Conservation (phyloP, 2,888 invertebrate species). For the Ophion ventricosus region DNA sequence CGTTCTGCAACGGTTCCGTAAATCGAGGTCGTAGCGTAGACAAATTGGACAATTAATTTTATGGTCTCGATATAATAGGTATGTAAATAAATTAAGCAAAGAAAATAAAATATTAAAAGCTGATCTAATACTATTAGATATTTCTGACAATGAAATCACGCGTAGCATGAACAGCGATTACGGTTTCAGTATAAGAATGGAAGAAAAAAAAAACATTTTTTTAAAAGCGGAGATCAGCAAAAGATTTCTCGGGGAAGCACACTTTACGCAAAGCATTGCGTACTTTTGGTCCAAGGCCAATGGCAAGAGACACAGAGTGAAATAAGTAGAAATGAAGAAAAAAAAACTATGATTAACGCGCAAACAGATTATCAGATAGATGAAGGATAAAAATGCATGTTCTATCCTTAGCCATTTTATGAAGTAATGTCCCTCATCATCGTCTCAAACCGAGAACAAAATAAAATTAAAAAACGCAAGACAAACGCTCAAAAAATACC, state of each 20-base stretch:
- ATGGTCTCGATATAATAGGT: slow-evolving; percentile 75
- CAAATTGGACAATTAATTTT: slow-evolving; percentile 74
- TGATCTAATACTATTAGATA: slow-evolving; percentile 81
- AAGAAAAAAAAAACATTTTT: slow-evolving; percentile 26
- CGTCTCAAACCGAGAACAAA: slow-evolving; percentile 68
- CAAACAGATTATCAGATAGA: slow-evolving; percentile 64
- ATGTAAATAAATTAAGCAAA: slow-evolving; percentile 80
- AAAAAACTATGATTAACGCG: slow-evolving; percentile 56
- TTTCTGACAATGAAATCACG: slow-evolving; percentile 77
- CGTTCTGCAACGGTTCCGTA: slow-evolving; percentile 19
- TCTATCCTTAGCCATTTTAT: slow-evolving; percentile 80
- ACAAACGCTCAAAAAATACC: slow-evolving; percentile 52
- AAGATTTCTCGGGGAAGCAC: slow-evolving; percentile 4
- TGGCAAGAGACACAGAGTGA: slow-evolving; percentile 27
- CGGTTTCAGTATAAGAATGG: slow-evolving; percentile 36
- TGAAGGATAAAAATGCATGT: slow-evolving; percentile 76
- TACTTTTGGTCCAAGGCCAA: slow-evolving; percentile 38
- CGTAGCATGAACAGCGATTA: slow-evolving; percentile 72
- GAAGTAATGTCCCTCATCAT: slow-evolving; percentile 76
- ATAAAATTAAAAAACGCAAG: slow-evolving; percentile 51
- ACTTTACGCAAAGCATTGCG: not conserved
- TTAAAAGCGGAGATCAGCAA: slow-evolving; percentile 7
- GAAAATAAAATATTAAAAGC: slow-evolving; percentile 70
- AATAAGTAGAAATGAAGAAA: slow-evolving; percentile 45
- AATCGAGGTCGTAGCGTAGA: slow-evolving; percentile 44